phyloP scores from a whole-genome alignment of 1,140 invertebrate genomes.

The Thrips palmi region DNA sequence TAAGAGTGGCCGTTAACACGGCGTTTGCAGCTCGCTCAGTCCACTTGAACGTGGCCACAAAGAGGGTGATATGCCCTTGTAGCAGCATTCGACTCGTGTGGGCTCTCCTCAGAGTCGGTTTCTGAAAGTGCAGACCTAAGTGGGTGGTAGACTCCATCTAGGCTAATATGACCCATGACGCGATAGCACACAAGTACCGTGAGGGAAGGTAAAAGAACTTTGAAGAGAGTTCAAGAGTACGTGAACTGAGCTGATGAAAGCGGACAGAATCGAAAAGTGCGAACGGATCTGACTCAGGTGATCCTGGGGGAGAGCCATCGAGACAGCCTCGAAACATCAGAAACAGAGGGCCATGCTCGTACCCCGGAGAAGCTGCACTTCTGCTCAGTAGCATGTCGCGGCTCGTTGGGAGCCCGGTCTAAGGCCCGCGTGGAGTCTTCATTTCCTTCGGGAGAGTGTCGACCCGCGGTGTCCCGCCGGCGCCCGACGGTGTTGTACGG shows the following conservation, averaged over 20 bases:
- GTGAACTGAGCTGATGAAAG: slow-evolving; percentile 60
- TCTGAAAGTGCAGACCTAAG: slow-evolving; percentile 56
- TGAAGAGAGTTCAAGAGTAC: slow-evolving; percentile 75
- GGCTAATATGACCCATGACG: slow-evolving; percentile 66
- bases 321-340: neutral
- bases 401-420: slow-evolving; percentile 19
- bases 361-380: neutral
- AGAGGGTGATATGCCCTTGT: slow-evolving; percentile 73
- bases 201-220: slow-evolving; percentile 81
- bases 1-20: slow-evolving; percentile 77
- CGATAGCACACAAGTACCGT: slow-evolving; percentile 82
- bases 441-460: neutral
- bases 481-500: neutral
- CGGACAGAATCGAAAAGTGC: slow-evolving; percentile 23
- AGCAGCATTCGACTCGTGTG: slow-evolving; percentile 70
- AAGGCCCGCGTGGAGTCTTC: slow-evolving; percentile 2
- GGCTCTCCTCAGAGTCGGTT: slow-evolving; percentile 37
- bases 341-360: neutral
- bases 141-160: slow-evolving; percentile 68
- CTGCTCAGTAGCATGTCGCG: slow-evolving; percentile 27
- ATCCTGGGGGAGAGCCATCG: neutral
- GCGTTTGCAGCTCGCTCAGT: no score
- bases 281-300: slow-evolving; percentile 10
- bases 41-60: no score
- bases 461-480: slow-evolving; percentile 1